A percentile compares a stretch with the other conserved stretches of the same genome.
Conservation (phyloP, 2,888 invertebrate species). For the Dasysyrphus albostriatus region DNA sequence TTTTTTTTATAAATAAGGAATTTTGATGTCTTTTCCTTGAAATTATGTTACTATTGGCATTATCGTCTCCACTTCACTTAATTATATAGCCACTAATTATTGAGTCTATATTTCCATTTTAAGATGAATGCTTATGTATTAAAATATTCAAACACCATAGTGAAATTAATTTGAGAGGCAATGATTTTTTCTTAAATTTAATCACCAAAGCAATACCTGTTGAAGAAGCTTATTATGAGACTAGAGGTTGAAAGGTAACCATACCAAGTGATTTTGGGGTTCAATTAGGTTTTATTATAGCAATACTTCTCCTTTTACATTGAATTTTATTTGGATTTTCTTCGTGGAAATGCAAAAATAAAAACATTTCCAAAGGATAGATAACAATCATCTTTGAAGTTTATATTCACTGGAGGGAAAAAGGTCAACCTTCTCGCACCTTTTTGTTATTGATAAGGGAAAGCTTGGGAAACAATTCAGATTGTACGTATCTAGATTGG, state of each 20-base stretch:
- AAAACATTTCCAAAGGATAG: neutral
- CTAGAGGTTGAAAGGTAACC: neutral
- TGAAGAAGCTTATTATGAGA: neutral
- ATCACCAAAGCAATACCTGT: slow-evolving; percentile 11
- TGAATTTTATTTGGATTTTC: no score
- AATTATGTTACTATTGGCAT: neutral
- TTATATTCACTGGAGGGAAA: neutral
- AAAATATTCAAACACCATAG: neutral
- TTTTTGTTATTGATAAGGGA: neutral
- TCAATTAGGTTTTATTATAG: slow-evolving; percentile 52
- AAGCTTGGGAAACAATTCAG: neutral
- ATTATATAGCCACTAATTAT: neutral
- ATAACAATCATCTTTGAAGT: neutral
- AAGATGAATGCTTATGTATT: neutral
- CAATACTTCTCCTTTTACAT: neutral
- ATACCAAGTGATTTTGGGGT: slow-evolving; percentile 36
- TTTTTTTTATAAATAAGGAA: neutral
- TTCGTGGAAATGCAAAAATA: neutral
- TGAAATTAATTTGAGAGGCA: neutral
- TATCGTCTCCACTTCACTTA: neutral
- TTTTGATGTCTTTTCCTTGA: neutral
- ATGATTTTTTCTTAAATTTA: slow-evolving; percentile 7
- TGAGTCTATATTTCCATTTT: neutral
- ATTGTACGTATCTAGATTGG: neutral
- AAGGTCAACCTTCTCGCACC: neutral